Percentiles rank a stretch among this genome's conserved stretches.
These are phyloP conservation scores for Scomber scombrus DNA, from an alignment of 2,113 vertebrate genomes.

Conservation along the genomic window DNA sequence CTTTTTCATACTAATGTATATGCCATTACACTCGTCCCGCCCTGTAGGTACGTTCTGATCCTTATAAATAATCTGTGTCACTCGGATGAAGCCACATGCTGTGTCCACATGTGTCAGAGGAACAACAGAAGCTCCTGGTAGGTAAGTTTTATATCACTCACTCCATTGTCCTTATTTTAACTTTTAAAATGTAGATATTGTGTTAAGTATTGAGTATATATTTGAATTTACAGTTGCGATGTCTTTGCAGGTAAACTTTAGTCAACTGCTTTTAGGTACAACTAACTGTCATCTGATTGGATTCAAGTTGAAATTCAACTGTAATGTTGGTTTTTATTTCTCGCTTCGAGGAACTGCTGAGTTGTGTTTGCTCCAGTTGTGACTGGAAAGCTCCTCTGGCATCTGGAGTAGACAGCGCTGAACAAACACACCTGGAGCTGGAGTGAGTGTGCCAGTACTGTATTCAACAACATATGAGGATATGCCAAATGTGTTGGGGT, in stretches of 20 bases:
- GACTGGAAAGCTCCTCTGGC: slow-evolving; percentile 31
- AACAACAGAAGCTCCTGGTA: background rate
- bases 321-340: slow-evolving; percentile 11
- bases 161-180: background rate
- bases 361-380: slow-evolving; percentile 19
- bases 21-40: background rate
- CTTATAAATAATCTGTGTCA: background rate
- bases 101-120: background rate
- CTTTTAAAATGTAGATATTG: background rate
- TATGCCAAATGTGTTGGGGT: background rate
- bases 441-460: slow-evolving; percentile 13
- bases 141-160: background rate
- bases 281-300: background rate
- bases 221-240: too few species aligned
- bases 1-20: too few species aligned
- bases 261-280: background rate
- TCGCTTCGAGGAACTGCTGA: slow-evolving; percentile 5
- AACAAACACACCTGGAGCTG: slow-evolving; percentile 52
- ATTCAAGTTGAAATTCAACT: background rate
- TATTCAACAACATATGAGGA: slow-evolving; percentile 22
- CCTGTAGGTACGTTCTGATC: background rate
- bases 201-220: too few species aligned
- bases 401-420: slow-evolving; percentile 5
- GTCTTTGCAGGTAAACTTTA: too few species aligned
- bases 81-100: background rate